Conservation (phyloP, 1,140 invertebrate species). For the Papilio glaucus region DNA sequence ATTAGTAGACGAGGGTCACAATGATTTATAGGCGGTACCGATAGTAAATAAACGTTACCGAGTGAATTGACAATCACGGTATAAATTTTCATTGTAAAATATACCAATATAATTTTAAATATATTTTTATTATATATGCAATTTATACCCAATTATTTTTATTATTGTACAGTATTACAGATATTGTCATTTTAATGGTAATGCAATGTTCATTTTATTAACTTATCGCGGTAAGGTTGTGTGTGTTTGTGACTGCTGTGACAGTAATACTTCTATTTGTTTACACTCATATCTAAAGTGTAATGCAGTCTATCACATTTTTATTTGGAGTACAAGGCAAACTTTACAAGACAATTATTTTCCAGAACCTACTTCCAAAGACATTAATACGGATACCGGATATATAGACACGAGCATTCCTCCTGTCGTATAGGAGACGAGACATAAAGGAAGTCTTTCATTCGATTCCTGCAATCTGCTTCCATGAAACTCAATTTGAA, state of each 20-base stretch:
- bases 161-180: background rate
- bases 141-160: too few species aligned
- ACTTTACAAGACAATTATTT: too few species aligned
- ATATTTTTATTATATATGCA: too few species aligned
- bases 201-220: too few species aligned
- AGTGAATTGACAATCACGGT: conserved; percentile 14
- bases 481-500: conserved; percentile 27
- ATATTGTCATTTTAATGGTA: too few species aligned
- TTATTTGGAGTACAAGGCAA: too few species aligned
- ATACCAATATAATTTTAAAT: background rate
- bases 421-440: background rate
- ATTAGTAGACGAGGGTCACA: conserved; percentile 34
- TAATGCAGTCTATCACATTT: too few species aligned
- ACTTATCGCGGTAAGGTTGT: too few species aligned
- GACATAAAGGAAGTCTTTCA: conserved; percentile 15
- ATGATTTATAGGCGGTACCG: conserved; percentile 15
- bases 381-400: conserved; percentile 10
- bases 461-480: conserved; percentile 24
- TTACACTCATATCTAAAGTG: too few species aligned
- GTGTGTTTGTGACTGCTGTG: too few species aligned
- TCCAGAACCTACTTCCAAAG: too few species aligned
- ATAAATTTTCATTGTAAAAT: background rate
- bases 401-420: background rate
- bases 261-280: too few species aligned
- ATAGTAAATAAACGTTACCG: conserved; percentile 30